Evolutionary conservation across 2,113 vertebrate genomes (phyloP), one percentile per base, ranked within the genome.

Genomic region (Menidia beryllina): DNA sequence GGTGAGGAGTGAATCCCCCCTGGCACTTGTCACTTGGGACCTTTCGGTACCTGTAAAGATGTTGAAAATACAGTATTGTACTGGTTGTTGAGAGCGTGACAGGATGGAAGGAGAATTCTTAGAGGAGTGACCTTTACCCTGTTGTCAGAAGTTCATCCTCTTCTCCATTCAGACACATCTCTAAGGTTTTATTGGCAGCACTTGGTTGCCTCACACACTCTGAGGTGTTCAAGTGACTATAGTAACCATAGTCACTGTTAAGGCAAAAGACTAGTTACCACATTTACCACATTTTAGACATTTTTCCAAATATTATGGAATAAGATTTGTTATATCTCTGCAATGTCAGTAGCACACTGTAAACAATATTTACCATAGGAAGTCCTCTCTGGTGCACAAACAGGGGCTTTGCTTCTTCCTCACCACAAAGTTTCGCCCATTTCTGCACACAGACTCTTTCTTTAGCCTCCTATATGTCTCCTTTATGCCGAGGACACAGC

Each of bases 161-260:
- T 41, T 93, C 85, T 43, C 92, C 91, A 7, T 90, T 72, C 52
- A 92, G 67, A 80, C 94, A 95, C 30, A 84, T 50, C 59, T 93
- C 90, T 53, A 91, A 27, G 11, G 83, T 86, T 49, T 89, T 84
- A 59, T 94, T 89, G 8, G 68, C 61, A 12, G 81, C 19, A 12
- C 49, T 64, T 6, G 70, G 70, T 45, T 92, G 86, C 68, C 87
- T 87, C 61, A 94, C 67, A 77, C 94, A 95, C 71, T 94, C 90
- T 0, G 90, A 93, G 23, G 83, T 93, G 82, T 92, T 93, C 38
- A 77, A 76, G 4, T 91, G 88, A 0, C 66, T 92, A 77, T 89
- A 88, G 77, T 91, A 95, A 23, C 92, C 93, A 45, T 93, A 94
- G 78, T 95, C 94, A 27, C 94, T 95, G 89, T 65, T 30, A 39